These are phyloP conservation scores for Pygoscelis antarcticus DNA, from an alignment of 2,113 vertebrate genomes.

Conservation along the genomic window DNA sequence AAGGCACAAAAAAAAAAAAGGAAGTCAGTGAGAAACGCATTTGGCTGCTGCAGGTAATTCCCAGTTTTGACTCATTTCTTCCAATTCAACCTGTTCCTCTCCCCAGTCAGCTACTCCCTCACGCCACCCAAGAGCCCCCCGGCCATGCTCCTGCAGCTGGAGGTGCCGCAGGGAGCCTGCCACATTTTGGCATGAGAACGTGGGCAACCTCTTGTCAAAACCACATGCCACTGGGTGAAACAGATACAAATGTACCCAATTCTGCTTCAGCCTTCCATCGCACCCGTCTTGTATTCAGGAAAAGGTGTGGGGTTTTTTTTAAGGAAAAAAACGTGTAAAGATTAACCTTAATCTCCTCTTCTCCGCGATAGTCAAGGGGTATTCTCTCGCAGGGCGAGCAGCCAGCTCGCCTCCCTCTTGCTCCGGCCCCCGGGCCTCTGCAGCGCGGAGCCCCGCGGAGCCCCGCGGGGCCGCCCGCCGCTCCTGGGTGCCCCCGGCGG, in stretches of 20 bases:
- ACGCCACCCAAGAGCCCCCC: neutral
- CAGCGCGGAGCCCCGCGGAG: neutral
- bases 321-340: accelerated
- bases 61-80: neutral
- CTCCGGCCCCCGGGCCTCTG: neutral
- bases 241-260: neutral
- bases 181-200: accelerated
- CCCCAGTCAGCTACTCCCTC: neutral
- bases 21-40: accelerated
- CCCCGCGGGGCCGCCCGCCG: neutral
- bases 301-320: neutral
- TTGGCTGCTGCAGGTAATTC: neutral
- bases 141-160: accelerated
- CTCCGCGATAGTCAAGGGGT: constrained; percentile 72
- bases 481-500: neutral
- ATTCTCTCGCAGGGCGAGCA: constrained; percentile 71
- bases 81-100: neutral
- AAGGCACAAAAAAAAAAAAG: no score
- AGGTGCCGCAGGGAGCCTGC: neutral
- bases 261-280: neutral
- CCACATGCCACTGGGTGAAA: neutral
- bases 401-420: neutral
- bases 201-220: neutral
- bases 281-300: accelerated
- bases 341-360: constrained; percentile 82